A percentile compares a stretch with the other conserved stretches of the same genome.
These are phyloP conservation scores for Volucella inanis DNA, from an alignment of 2,888 invertebrate species.

Conservation along the genomic window DNA sequence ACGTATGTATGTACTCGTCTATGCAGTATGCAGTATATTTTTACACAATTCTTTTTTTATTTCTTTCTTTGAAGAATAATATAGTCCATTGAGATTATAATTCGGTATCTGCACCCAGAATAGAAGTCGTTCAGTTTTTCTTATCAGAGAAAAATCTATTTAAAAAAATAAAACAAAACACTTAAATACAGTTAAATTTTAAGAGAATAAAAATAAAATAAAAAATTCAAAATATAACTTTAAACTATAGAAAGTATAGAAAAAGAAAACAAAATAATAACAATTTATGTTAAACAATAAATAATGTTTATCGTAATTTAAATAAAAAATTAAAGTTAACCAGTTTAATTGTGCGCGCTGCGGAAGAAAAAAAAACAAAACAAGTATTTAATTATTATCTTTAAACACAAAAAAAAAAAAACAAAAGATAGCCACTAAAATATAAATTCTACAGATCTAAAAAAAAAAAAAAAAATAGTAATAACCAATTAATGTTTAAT, in stretches of 20 bases:
- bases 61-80: too few species aligned
- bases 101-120: constrained; percentile 68
- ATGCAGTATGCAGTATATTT: constrained; percentile 39
- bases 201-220: constrained; percentile 1
- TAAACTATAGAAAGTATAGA: constrained; percentile 16
- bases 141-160: constrained; percentile 14
- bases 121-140: constrained; percentile 42
- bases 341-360: constrained; percentile 61
- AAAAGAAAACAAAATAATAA: constrained; percentile 22
- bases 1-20: constrained; percentile 25
- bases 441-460: constrained; percentile 62
- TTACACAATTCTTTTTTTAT: constrained; percentile 59
- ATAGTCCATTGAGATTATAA: constrained; percentile 50
- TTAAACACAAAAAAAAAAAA: constrained; percentile 16
- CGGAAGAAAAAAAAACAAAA: constrained; percentile 29
- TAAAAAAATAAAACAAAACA: constrained; percentile 32
- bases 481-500: constrained; percentile 70
- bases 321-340: constrained; percentile 50
- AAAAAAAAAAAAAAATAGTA: constrained; percentile 50
- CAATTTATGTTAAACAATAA: constrained; percentile 16
- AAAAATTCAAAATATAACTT: constrained; percentile 25
- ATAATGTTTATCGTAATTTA: constrained; percentile 57
- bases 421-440: constrained; percentile 61
- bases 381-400: constrained; percentile 49
- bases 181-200: constrained; percentile 8